Evolutionary conservation across 2,797 vertebrate genomes (phyloP), one percentile per base, ranked within the genome.

Genomic region (Aotus griseimembra): DNA sequence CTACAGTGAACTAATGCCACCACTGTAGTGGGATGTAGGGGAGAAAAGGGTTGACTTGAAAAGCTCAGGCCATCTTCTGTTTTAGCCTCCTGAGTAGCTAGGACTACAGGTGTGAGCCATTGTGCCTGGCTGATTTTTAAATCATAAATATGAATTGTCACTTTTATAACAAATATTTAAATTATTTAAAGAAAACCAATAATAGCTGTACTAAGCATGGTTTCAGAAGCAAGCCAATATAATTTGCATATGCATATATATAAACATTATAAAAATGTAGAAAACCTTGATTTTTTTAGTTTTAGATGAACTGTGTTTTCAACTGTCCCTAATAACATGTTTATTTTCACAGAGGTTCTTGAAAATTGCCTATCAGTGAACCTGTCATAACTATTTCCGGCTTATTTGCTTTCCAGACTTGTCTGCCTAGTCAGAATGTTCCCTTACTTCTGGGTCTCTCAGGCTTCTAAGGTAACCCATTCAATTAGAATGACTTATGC

Each of bases 401-500:
- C 46, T 61, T 81, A 88, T 39, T 52, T 48, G 58, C 97, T 88
- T 97, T 90, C 90, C 79, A 72, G 87, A 97, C 44, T 57, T 67
- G 44, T 61, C 44, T 28, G 15, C 46, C 83, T 93, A 83, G 88
- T 93, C 77, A 94, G 83, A 97, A 96, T 96, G 96, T 83, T 90
- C 55, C 46, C 86, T 94, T 80, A 73, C 83, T 96, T 87, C n/a
- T 7, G 58, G 36, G 26, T 26, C 64, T 94, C 90, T 95, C 36
- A 75, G 64, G 64, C 33, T 67, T 67, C 64, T 64, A 64, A 64
- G 30, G 61, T 64, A 67, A 81, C 64, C 81, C 46, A 61, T 79
- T 97, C 83, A 96, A 90, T 96, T 90, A 97, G 93, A 96, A 95
- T 93, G 89, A 91, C 90, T 98, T 98, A 96, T 13, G 77, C 19